Percentiles rank a stretch among this genome's conserved stretches.
phyloP scores from a whole-genome alignment of 2,888 invertebrate genomes.

The Volucella inflata region DNA sequence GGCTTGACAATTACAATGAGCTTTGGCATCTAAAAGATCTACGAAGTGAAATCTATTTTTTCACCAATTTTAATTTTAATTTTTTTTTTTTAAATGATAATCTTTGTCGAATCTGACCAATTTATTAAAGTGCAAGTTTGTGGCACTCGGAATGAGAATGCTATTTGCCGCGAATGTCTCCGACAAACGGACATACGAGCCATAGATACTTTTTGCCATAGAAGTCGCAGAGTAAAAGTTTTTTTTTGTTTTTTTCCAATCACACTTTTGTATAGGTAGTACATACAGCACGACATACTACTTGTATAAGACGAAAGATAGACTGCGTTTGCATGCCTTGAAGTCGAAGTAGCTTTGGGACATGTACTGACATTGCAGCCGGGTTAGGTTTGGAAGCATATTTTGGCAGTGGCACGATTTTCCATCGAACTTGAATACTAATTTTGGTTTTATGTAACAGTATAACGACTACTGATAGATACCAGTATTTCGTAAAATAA shows the following conservation, averaged over 20 bases:
- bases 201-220: constrained; percentile 30
- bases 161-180: constrained; percentile 16
- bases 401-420: constrained; percentile 66
- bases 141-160: constrained; percentile 47
- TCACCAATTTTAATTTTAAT: constrained; percentile 13
- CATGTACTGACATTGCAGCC: constrained; percentile 37
- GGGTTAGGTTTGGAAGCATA: constrained; percentile 3
- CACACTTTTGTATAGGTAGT: neutral
- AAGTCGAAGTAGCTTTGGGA: constrained; percentile 4
- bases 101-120: constrained; percentile 36
- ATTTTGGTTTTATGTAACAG: constrained; percentile 58
- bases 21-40: neutral
- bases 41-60: constrained; percentile 48
- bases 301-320: neutral
- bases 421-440: constrained; percentile 65
- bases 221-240: constrained; percentile 57
- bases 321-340: constrained; percentile 14
- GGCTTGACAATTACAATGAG: neutral
- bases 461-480: too few relatives aligned
- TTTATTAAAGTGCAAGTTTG: constrained; percentile 24
- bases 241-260: constrained; percentile 22
- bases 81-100: constrained; percentile 10
- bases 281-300: neutral
- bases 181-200: neutral
- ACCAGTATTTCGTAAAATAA: constrained; percentile 31